phyloP scores from a whole-genome alignment of 2,888 invertebrate genomes.

The Amaurobius ferox region DNA sequence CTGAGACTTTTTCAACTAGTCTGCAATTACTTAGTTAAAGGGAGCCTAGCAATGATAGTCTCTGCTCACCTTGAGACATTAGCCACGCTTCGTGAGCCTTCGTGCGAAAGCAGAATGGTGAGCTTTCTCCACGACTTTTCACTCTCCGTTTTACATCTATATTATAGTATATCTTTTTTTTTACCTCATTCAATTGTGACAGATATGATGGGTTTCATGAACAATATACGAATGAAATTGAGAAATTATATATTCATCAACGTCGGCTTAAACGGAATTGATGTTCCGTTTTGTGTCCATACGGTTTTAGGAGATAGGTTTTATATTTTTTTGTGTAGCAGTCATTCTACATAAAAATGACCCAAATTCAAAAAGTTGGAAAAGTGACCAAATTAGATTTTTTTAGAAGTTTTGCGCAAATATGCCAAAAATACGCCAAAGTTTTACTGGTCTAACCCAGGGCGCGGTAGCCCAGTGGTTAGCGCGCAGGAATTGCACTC shows the following conservation, averaged over 20 bases:
- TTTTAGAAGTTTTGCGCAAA: no score
- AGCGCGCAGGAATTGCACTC: no score
- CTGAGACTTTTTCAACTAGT: slow-evolving; percentile 8
- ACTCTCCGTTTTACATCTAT: slow-evolving; percentile 15
- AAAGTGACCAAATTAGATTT: no score
- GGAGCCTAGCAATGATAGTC: background rate
- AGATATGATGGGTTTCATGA: slow-evolving; percentile 1
- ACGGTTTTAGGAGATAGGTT: no score
- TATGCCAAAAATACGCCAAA: no score
- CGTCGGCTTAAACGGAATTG: no score
- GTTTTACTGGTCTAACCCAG: no score
- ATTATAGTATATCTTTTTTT: background rate
- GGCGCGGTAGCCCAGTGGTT: no score
- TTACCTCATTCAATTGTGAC: background rate
- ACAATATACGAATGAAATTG: background rate
- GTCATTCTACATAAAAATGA: no score
- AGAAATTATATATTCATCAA: slow-evolving; percentile 18
- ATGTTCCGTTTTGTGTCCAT: background rate
- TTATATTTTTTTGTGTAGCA: no score
- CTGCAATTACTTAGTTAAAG: slow-evolving; percentile 28
- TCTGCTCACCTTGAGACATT: slow-evolving; percentile 1
- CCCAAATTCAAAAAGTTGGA: no score
- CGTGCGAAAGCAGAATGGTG: slow-evolving; percentile 6
- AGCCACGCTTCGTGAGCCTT: slow-evolving; percentile 16
- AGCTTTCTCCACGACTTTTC: background rate